phyloP scores from a whole-genome alignment of 2,888 invertebrate genomes.

The Hypomecis punctinalis region DNA sequence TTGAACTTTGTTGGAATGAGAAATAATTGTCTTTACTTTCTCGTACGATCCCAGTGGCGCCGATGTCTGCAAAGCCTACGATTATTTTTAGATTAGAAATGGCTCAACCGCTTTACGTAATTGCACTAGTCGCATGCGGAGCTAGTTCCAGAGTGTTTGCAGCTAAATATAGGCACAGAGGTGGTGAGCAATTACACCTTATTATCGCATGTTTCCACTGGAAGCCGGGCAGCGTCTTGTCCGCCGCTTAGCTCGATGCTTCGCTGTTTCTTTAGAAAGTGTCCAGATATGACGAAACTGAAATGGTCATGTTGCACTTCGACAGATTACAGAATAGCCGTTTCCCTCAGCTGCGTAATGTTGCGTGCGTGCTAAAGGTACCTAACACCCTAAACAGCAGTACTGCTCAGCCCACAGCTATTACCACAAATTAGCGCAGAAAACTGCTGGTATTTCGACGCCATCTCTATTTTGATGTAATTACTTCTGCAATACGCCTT shows the following conservation, averaged over 20 bases:
- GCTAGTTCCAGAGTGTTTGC: slow-evolving; percentile 80
- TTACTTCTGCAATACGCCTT: slow-evolving; percentile 44
- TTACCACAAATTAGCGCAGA: slow-evolving; percentile 64
- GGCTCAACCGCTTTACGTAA: slow-evolving; percentile 85
- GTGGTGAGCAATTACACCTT: slow-evolving; percentile 81
- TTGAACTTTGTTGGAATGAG: slow-evolving; percentile 55
- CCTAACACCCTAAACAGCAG: slow-evolving; percentile 59
- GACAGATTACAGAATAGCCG: slow-evolving; percentile 71
- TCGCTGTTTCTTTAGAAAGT: slow-evolving; percentile 83
- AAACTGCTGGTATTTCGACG: slow-evolving; percentile 57
- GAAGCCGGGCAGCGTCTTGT: slow-evolving; percentile 72
- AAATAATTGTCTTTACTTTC: slow-evolving; percentile 81
- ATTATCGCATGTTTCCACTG: slow-evolving; percentile 83
- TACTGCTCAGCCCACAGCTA: slow-evolving; percentile 50
- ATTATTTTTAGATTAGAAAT: slow-evolving; percentile 86
- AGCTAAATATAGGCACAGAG: slow-evolving; percentile 83
- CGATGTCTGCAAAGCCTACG: slow-evolving; percentile 80
- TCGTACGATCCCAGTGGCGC: slow-evolving; percentile 81
- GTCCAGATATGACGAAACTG: slow-evolving; percentile 80
- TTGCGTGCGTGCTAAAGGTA: slow-evolving; percentile 74
- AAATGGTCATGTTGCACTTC: slow-evolving; percentile 68
- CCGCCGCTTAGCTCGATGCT: slow-evolving; percentile 63
- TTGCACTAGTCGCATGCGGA: slow-evolving; percentile 81
- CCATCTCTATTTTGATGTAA: slow-evolving; percentile 47
- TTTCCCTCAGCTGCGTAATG: slow-evolving; percentile 74